Evolutionary conservation across 2,888 invertebrate genomes (phyloP).

Genomic region (Eupithecia abbreviata): DNA sequence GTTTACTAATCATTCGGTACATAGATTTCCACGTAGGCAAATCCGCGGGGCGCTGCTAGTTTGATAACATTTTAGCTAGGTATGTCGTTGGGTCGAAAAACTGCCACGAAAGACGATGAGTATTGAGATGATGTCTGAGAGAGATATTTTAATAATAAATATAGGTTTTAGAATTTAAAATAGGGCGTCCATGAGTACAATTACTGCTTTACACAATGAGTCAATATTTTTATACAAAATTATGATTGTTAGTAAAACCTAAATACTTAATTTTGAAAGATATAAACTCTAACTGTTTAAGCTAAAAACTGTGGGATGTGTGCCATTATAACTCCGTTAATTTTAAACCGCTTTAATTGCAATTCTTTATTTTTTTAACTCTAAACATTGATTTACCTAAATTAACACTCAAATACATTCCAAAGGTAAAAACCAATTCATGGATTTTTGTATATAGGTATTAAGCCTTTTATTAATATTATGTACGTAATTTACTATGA

Average conservation of each 20-base stretch:
- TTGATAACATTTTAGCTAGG: not conserved
- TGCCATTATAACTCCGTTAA: too few relatives aligned
- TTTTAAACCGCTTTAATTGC: not conserved
- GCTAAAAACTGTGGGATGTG: not conserved
- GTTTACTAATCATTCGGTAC: too few relatives aligned
- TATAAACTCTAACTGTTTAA: not conserved
- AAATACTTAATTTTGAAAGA: not conserved
- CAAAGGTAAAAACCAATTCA: not conserved
- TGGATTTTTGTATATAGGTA: not conserved
- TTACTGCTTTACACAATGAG: not conserved
- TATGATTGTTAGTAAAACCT: not conserved
- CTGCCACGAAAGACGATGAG: constrained; percentile 12
- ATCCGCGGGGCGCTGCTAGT: too few relatives aligned
- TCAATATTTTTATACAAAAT: not conserved
- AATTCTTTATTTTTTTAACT: too few relatives aligned
- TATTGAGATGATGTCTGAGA: constrained; percentile 11
- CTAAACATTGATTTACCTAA: too few relatives aligned
- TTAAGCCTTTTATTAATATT: too few relatives aligned
- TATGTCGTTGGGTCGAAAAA: constrained; percentile 6
- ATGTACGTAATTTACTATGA: too few relatives aligned
- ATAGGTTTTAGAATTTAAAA: not conserved
- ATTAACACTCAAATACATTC: not conserved
- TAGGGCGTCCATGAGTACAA: not conserved
- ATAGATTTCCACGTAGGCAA: too few relatives aligned
- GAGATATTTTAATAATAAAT: not conserved